These are phyloP conservation scores for Acanthosepion esculentum DNA, from an alignment of 2,888 invertebrate genomes.

Conservation along the genomic window DNA sequence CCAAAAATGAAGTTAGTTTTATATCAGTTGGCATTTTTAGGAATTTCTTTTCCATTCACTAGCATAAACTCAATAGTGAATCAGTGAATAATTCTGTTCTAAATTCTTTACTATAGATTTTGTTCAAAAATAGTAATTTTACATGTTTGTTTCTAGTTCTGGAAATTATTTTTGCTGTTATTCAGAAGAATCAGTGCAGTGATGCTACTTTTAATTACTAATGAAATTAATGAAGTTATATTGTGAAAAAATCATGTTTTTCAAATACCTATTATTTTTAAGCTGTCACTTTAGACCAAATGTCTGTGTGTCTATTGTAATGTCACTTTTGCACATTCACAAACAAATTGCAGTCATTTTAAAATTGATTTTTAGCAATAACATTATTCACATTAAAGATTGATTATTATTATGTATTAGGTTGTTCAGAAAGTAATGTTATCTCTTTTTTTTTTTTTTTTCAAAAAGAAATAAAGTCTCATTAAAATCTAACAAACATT, in stretches of 20 bases:
- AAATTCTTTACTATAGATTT: too few relatives aligned
- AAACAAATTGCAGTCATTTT: background rate
- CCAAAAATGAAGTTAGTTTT: too few relatives aligned
- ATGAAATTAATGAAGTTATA: background rate
- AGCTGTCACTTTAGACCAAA: background rate
- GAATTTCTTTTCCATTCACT: too few relatives aligned
- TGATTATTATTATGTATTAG: background rate
- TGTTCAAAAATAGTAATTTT: too few relatives aligned
- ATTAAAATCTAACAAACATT: too few relatives aligned
- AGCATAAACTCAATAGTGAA: too few relatives aligned
- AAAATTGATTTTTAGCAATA: background rate
- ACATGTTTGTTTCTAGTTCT: too few relatives aligned
- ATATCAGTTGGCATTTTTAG: too few relatives aligned
- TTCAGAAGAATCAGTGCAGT: too few relatives aligned
- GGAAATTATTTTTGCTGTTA: too few relatives aligned
- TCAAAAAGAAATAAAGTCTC: background rate
- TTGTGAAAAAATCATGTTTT: background rate
- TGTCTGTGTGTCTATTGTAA: background rate
- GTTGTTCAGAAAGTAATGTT: background rate
- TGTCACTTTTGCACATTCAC: constrained; percentile 13
- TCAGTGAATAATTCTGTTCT: too few relatives aligned
- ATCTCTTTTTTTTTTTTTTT: background rate
- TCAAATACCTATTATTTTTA: background rate
- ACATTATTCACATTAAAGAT: background rate
- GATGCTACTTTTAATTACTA: background rate